Base-by-base conservation (phyloP, 2,888 invertebrate genomes). In the Dicyrtomina minuta region DNA sequence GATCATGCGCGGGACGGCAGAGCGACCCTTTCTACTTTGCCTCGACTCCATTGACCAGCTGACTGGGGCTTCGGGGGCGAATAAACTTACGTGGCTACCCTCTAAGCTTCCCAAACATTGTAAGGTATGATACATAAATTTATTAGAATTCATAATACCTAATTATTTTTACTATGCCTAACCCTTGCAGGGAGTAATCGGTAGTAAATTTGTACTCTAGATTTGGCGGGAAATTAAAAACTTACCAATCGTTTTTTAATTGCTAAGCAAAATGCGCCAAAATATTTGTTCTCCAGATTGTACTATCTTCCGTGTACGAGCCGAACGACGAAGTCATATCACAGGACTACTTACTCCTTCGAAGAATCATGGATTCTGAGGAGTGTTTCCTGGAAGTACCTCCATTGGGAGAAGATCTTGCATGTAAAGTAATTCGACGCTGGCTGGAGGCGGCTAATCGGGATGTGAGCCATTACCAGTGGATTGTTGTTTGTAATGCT, bases 71-170 rank as follows among this genome's bases (percentile, higher is more conserved):
- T 94, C 95, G n/a, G n/a, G n/a, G n/a, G n/a, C n/a, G n/a, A n/a
- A n/a, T n/a, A n/a, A n/a, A n/a, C n/a, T n/a, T n/a, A 93, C 96
- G 0, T 98, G 97, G 97, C 84, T 98, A 78, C 97, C 98, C 0
- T 92, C 94, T 0, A 86, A 92, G 74, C 83, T 99, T 43, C 97
- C 98, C 0, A 86, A 87, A 0, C 85, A 93, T 83, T 95, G 94
- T 81, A 95, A 96, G 86, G 90, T 93, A n/a, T n/a, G n/a, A n/a
- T n/a, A n/a, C n/a, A n/a, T n/a, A n/a, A n/a, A n/a, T n/a, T n/a
- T n/a, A n/a, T n/a, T n/a, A n/a, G n/a, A n/a, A n/a, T n/a, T n/a
- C n/a, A n/a, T n/a, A n/a, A n/a, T n/a, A n/a, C n/a, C n/a, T n/a
- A n/a, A n/a, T n/a, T n/a, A n/a, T n/a, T n/a, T n/a, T n/a, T n/a